These are phyloP conservation scores for Apogon talboti DNA, from an alignment of 2,797 vertebrate genomes.

Conservation along the genomic window DNA sequence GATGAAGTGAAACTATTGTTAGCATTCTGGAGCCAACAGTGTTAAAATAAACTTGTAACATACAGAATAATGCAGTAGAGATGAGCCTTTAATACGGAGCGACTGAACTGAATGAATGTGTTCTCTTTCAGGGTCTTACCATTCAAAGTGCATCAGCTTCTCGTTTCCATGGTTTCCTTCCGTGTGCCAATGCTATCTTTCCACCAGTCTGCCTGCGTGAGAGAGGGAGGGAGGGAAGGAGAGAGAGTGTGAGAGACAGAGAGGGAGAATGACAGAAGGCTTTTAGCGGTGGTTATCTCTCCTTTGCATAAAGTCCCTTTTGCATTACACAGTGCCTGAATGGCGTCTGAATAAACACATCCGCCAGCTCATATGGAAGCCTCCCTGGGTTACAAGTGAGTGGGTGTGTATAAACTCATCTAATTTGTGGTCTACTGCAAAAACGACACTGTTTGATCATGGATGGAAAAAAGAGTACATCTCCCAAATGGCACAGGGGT, in stretches of 20 bases:
- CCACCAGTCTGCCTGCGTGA: slow-evolving; percentile 62
- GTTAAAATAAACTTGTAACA: slow-evolving; percentile 65
- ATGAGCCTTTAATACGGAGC: slow-evolving; percentile 62
- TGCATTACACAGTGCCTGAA: slow-evolving; percentile 70
- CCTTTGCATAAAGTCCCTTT: slow-evolving; percentile 79
- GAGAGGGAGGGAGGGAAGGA: slow-evolving; percentile 36
- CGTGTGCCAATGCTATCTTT: slow-evolving; percentile 74
- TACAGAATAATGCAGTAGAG: slow-evolving; percentile 64
- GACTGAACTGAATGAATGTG: slow-evolving; percentile 76
- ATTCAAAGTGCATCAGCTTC: slow-evolving; percentile 81
- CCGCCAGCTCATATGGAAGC: slow-evolving; percentile 64
- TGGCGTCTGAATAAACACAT: slow-evolving; percentile 72
- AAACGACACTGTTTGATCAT: slow-evolving; percentile 65
- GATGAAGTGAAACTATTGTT: slow-evolving; percentile 59
- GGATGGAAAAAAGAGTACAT: slow-evolving; percentile 49
- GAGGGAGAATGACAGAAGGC: slow-evolving; percentile 67
- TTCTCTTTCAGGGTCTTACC: slow-evolving; percentile 81
- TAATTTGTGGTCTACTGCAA: slow-evolving; percentile 73
- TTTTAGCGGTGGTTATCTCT: slow-evolving; percentile 78
- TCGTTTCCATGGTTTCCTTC: slow-evolving; percentile 82
- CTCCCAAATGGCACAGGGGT: slow-evolving; percentile 51
- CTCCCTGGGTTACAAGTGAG: slow-evolving; percentile 70
- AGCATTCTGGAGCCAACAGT: slow-evolving; percentile 38
- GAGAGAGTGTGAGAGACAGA: slow-evolving; percentile 23
- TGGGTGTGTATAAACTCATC: slow-evolving; percentile 72